Conservation (phyloP, 2,888 invertebrate species). For the Carabus problematicus region DNA sequence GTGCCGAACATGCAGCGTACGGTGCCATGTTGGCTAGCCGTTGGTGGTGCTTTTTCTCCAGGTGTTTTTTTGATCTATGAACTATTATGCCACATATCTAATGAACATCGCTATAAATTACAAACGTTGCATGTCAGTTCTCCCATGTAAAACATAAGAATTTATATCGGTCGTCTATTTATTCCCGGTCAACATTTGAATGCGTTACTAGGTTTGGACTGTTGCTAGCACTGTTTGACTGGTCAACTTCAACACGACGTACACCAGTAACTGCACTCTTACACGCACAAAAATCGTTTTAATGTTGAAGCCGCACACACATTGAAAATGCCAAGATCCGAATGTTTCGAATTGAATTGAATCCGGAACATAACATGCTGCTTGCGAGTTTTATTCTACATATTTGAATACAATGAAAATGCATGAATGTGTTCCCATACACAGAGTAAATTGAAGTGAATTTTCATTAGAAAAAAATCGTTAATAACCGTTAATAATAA, state of each 20-base stretch:
- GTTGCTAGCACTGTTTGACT: conserved; percentile 3
- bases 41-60: conserved; percentile 27
- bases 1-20: conserved; percentile 1
- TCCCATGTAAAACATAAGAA: conserved; percentile 41
- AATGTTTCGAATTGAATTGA: conserved; percentile 26
- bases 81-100: conserved; percentile 38
- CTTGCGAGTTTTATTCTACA: no score
- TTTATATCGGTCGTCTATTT: conserved; percentile 26
- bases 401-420: no score
- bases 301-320: conserved; percentile 49
- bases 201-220: neutral
- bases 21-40: conserved; percentile 35
- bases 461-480: no score
- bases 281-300: conserved; percentile 54
- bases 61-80: conserved; percentile 31
- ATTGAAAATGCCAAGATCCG: conserved; percentile 48
- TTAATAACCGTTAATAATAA: no score
- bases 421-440: no score
- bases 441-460: no score
- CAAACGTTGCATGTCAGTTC: conserved; percentile 35
- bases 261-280: conserved; percentile 51
- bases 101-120: conserved; percentile 42
- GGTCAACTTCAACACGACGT: conserved; percentile 20
- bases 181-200: conserved; percentile 8
- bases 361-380: conserved; percentile 6